phyloP scores from a whole-genome alignment of 2,797 vertebrate genomes.

The Mycteria americana region DNA sequence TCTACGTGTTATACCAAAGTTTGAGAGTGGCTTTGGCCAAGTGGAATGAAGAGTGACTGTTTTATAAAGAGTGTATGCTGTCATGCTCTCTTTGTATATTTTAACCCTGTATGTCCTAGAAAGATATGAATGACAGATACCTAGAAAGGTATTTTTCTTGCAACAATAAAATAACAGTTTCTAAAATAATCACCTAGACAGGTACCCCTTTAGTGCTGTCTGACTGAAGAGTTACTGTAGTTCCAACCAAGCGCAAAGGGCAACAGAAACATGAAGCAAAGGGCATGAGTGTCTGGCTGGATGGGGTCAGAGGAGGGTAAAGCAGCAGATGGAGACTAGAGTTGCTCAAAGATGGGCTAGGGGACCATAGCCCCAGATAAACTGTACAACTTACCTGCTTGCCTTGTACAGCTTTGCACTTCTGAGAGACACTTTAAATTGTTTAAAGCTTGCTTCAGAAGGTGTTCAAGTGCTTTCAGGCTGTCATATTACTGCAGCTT shows the following conservation, averaged over 20 bases:
- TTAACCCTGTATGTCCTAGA: not conserved
- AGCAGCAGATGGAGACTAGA: not conserved
- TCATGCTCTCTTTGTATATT: not conserved
- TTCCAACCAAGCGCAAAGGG: not conserved
- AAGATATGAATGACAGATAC: not conserved
- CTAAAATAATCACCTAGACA: not conserved
- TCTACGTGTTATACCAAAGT: fast-evolving
- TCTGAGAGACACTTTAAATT: not conserved
- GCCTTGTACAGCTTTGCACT: not conserved
- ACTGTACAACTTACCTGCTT: not conserved
- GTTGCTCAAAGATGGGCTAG: not conserved
- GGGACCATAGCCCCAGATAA: not conserved
- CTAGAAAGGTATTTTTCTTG: not conserved
- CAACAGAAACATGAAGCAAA: not conserved
- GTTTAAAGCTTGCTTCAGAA: not conserved
- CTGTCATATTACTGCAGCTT: not conserved
- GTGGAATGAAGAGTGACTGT: not conserved
- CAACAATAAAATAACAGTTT: not conserved
- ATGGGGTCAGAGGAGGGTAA: not conserved
- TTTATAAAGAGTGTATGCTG: not conserved
- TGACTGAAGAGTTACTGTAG: not conserved
- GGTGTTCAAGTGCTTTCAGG: not conserved
- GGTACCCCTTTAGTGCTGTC: not conserved
- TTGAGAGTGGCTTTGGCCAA: not conserved
- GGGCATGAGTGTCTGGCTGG: not conserved